Evolutionary conservation across 2,113 vertebrate genomes (phyloP).

Genomic region (Python bivittatus): DNA sequence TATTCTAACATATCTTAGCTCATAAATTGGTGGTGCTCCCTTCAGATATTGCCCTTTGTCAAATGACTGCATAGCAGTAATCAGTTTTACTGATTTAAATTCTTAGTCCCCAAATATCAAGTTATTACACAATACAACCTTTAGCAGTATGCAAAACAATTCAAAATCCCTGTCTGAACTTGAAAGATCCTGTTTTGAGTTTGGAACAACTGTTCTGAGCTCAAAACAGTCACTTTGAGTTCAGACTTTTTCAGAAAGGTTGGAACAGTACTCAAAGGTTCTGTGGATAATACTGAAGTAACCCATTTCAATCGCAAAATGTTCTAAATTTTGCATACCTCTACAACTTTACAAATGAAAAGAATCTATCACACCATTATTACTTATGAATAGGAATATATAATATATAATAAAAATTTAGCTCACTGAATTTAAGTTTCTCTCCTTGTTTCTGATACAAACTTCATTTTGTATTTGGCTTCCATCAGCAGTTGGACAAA

Average conservation of each 20-base stretch:
- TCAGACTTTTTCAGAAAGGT: neutral
- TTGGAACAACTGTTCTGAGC: neutral
- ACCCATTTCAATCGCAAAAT: neutral
- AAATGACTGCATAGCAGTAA: neutral
- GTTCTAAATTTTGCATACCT: too few relatives aligned
- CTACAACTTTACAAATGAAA: neutral
- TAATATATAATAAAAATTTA: neutral
- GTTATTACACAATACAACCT: neutral
- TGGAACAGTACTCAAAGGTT: neutral
- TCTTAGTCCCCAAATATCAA: neutral
- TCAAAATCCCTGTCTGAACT: neutral
- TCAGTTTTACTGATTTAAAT: neutral
- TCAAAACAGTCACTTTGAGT: neutral
- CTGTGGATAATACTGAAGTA: neutral
- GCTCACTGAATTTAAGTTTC: constrained; percentile 74
- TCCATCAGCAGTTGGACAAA: constrained; percentile 73
- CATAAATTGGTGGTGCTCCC: neutral
- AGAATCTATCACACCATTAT: neutral
- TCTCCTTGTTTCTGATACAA: constrained; percentile 70
- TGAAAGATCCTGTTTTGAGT: neutral
- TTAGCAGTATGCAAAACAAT: neutral
- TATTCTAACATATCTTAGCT: neutral
- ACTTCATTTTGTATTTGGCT: constrained; percentile 70
- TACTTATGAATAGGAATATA: neutral
- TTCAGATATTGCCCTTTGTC: neutral